Evolutionary conservation across 2,888 invertebrate genomes (phyloP), one percentile per base, ranked within the genome.

Genomic region (Hydropsyche betteni): DNA sequence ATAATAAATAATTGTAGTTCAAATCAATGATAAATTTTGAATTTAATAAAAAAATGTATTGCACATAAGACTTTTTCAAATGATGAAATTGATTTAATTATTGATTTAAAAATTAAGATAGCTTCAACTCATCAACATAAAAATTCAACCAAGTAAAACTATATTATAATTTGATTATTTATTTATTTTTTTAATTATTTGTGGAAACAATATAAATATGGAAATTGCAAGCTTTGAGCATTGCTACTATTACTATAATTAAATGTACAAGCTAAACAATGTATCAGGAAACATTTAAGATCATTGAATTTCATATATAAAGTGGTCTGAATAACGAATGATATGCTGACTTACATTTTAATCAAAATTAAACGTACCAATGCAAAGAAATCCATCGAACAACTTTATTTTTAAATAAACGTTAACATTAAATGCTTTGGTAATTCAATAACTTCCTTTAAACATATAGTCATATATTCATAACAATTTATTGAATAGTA

Each of bases 161-260:
- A 51, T 33, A 24, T 5, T 33, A 36, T 36, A 34, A 24, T 12
- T 64, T 64, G 24, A 34, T 64, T 36, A 36, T 64, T 36, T 34
- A 36, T 64, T 36, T 64, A 36, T 64, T 64, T 10, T 14, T 8
- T 55, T 6, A 64, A 64, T 36, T 6, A 64, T 64, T 36, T 64
- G 10, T 61, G 61, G 24, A 61, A 61, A 61, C 61, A 64, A 64
- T 36, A 64, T 64, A 36, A 64, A 64, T 64, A 64, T 64, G 36
- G 64, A 64, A 64, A 64, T 36, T 64, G 64, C 36, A 64, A 64
- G 64, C 64, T 64, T 64, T 64, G 36, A 64, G 36, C 64, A 64
- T 64, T 64, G 64, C 64, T 34, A 33, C 10, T 64, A 36, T 33
- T 64, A 64, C 24, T 36, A 61, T 64, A 36, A 36, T 64, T 64